Evolutionary conservation across 2,797 vertebrate species (phyloP).

Genomic region (Argyrosomus regius): DNA sequence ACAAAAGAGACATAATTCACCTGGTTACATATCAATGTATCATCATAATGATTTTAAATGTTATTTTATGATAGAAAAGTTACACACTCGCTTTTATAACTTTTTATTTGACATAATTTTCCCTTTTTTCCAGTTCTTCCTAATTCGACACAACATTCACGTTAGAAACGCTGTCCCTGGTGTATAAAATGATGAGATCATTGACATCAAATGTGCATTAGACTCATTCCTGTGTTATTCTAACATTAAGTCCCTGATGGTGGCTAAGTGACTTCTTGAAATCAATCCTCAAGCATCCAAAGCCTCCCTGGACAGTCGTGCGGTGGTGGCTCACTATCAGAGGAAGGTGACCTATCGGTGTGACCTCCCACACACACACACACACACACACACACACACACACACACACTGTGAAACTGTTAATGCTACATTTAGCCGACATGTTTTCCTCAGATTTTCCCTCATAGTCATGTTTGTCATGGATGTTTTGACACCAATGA

Average conservation of each 20-base stretch:
- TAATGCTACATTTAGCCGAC: neutral
- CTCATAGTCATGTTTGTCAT: neutral
- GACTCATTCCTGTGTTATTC: neutral
- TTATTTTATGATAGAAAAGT: too few species aligned
- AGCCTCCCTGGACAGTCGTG: conserved; percentile 75
- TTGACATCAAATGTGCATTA: neutral
- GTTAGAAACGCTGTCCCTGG: neutral
- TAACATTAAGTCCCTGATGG: neutral
- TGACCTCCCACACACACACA: conserved; percentile 12
- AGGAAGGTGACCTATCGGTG: conserved; percentile 78
- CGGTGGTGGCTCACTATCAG: conserved; percentile 82
- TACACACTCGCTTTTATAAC: neutral
- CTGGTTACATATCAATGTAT: too few species aligned
- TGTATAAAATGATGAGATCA: neutral
- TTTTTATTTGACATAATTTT: neutral
- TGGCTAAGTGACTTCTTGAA: conserved; percentile 51
- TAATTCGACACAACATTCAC: neutral
- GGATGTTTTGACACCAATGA: neutral
- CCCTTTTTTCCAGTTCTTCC: neutral
- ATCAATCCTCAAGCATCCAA: neutral
- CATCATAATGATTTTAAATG: too few species aligned
- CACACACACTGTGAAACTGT: conserved; percentile 8
- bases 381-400: too few species aligned
- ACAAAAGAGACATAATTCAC: too few species aligned
- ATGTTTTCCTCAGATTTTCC: neutral